Conservation (phyloP, 2,888 invertebrate species). For the Homarus gammarus region DNA sequence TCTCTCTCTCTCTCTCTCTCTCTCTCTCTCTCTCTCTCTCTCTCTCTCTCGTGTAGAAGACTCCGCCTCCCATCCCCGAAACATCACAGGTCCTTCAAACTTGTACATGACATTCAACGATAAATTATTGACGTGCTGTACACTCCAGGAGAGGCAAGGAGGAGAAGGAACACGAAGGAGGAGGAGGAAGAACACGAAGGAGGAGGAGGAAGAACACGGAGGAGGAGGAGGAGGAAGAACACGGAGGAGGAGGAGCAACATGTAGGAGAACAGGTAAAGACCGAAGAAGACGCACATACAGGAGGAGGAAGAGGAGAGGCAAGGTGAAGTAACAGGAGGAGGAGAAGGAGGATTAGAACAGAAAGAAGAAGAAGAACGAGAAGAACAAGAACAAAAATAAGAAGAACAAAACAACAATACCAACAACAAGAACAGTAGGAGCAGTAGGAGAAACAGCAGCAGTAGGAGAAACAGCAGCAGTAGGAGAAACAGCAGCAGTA, state of each 20-base stretch:
- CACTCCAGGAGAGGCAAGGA: background rate
- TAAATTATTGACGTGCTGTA: background rate
- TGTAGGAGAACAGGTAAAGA: no score
- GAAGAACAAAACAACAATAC: slow-evolving; percentile 5
- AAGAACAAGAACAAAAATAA: background rate
- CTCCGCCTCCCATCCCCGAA: no score
- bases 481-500: background rate
- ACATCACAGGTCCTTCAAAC: background rate
- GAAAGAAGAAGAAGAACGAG: background rate
- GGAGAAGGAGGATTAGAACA: background rate
- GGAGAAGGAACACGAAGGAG: no score
- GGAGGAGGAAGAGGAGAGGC: background rate
- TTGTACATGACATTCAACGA: background rate
- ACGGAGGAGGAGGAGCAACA: background rate
- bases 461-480: background rate
- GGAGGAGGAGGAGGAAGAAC: no score
- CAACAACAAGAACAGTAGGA: background rate
- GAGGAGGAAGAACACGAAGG: no score
- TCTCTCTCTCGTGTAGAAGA: no score
- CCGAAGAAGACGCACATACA: no score
- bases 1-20: no score
- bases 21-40: no score
- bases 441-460: background rate
- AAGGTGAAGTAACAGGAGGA: background rate
- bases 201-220: no score